Evolutionary conservation across 2,797 vertebrate species (phyloP).

Genomic region (Ficedula albicollis): DNA sequence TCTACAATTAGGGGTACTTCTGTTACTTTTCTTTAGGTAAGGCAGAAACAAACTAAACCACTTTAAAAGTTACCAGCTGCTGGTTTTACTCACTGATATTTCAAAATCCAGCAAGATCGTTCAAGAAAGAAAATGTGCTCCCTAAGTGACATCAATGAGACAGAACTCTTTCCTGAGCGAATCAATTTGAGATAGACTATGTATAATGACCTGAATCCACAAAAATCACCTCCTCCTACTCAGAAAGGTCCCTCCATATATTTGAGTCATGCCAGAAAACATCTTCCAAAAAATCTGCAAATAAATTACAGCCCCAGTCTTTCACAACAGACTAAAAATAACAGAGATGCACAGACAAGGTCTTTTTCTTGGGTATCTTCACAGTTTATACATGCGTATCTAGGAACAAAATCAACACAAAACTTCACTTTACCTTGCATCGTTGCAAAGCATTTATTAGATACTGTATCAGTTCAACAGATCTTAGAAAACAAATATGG

Average conservation of each 20-base stretch:
- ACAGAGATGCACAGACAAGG: background rate
- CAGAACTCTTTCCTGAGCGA: background rate
- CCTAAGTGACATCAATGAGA: background rate
- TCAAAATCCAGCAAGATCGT: background rate
- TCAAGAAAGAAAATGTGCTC: background rate
- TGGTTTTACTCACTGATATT: background rate
- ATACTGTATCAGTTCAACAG: background rate
- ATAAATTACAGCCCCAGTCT: background rate
- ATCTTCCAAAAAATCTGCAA: background rate
- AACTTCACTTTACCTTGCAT: background rate
- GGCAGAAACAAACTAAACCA: background rate
- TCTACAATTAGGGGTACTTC: background rate
- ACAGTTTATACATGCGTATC: background rate
- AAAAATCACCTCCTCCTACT: background rate
- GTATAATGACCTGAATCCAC: background rate
- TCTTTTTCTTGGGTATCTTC: background rate
- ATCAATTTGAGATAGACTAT: background rate
- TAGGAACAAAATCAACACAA: background rate
- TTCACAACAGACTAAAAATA: background rate
- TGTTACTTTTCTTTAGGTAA: background rate
- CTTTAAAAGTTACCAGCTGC: background rate
- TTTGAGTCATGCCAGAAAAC: background rate
- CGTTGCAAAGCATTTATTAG: background rate
- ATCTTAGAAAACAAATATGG: background rate
- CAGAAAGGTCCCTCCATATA: background rate